phyloP scores from a whole-genome alignment of 2,113 vertebrate genomes.

The Beaufortia kweichowensis region DNA sequence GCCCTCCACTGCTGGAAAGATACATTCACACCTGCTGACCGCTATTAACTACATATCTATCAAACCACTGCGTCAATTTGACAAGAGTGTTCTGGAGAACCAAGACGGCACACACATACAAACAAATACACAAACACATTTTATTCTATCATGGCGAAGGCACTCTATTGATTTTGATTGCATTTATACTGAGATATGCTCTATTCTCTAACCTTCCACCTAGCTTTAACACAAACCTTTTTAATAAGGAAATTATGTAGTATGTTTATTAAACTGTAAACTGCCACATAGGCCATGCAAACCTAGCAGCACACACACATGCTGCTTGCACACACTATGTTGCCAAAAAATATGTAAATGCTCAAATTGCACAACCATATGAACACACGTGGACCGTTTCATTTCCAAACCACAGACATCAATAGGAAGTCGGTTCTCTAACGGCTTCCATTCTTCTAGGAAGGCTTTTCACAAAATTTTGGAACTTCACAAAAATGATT shows the following conservation, averaged over 20 bases:
- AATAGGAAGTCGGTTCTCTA: no score
- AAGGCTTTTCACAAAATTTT: no score
- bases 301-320: no score
- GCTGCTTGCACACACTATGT: not conserved
- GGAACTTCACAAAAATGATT: no score
- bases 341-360: no score
- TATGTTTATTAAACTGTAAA: no score
- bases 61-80: conserved; percentile 9
- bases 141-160: not conserved
- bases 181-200: not conserved
- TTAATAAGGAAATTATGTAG: conserved; percentile 17
- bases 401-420: no score
- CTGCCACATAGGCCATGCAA: no score
- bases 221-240: not conserved
- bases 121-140: not conserved
- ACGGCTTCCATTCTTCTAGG: no score
- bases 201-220: not conserved
- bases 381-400: no score
- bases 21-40: conserved; percentile 37
- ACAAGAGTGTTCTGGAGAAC: not conserved
- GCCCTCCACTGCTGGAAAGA: conserved; percentile 6
- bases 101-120: not conserved
- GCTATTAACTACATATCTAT: conserved; percentile 36
- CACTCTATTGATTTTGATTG: not conserved
- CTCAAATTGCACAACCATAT: no score